Evolutionary conservation across 2,888 invertebrate genomes (phyloP).

Genomic region (Bembecia ichneumoniformis): DNA sequence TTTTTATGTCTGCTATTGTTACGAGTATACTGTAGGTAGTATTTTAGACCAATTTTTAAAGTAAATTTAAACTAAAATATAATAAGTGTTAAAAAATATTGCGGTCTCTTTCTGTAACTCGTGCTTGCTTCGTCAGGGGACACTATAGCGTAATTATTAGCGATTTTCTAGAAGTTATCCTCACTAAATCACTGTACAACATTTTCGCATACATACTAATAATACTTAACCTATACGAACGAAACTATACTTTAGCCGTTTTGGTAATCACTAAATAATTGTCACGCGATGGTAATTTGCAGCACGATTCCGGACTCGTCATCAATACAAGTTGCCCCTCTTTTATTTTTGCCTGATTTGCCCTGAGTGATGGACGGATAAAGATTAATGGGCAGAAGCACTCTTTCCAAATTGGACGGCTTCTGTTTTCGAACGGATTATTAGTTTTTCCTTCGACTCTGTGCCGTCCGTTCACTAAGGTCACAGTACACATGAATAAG

Average conservation of each 20-base stretch:
- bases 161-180: no score
- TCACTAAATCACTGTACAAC: no score
- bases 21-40: no score
- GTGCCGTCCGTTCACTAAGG: conserved; percentile 5
- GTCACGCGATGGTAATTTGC: background rate
- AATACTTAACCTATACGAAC: no score
- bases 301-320: background rate
- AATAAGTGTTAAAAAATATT: no score
- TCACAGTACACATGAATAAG: background rate
- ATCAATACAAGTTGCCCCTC: conserved; percentile 10
- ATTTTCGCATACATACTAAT: no score
- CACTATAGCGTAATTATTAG: no score
- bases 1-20: no score
- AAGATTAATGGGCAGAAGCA: conserved; percentile 50
- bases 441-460: conserved; percentile 36
- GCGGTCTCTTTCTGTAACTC: no score
- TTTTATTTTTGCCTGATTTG: conserved; percentile 27
- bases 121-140: no score
- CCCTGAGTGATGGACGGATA: conserved; percentile 38
- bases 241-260: background rate
- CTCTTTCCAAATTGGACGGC: conserved; percentile 45
- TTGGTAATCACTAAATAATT: background rate
- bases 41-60: no score
- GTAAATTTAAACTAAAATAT: no score
- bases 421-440: conserved; percentile 31